phyloP scores from a whole-genome alignment of 2,797 vertebrate species.

The Epinephelus awoara region DNA sequence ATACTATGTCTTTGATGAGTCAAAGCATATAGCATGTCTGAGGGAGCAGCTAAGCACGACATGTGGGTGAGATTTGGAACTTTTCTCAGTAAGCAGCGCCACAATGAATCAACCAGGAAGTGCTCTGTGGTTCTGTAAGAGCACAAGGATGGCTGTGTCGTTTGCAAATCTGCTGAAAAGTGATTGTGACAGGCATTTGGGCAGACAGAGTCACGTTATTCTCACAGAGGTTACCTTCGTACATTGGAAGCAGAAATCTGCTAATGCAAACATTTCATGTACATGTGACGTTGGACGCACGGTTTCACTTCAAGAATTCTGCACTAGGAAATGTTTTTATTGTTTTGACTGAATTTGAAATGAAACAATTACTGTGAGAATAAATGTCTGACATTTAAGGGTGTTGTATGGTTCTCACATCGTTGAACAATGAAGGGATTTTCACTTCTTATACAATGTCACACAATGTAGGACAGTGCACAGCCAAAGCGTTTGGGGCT shows the following conservation, averaged over 20 bases:
- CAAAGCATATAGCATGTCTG: neutral
- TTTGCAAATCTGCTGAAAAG: constrained; percentile 17
- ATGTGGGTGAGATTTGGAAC: constrained; percentile 10
- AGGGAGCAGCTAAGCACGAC: neutral
- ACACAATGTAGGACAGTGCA: neutral
- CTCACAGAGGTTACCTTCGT: neutral
- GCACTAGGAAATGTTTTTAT: neutral
- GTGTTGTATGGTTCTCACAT: neutral
- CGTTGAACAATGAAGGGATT: neutral
- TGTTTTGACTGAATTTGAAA: constrained; percentile 20
- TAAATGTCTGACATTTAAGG: neutral
- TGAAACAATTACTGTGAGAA: constrained; percentile 9
- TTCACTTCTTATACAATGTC: neutral
- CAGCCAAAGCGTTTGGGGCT: neutral
- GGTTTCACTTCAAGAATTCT: neutral
- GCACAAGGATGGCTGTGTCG: neutral
- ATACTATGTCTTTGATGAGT: constrained; percentile 5
- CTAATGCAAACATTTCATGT: neutral
- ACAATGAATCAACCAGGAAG: constrained; percentile 36
- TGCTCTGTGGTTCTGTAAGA: constrained; percentile 38
- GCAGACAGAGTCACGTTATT: neutral
- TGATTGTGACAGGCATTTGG: neutral
- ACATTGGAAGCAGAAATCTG: neutral
- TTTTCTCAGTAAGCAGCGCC: neutral
- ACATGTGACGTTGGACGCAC: neutral